Conservation (phyloP, 2,797 vertebrate species). For the Protonibea diacanthus region DNA sequence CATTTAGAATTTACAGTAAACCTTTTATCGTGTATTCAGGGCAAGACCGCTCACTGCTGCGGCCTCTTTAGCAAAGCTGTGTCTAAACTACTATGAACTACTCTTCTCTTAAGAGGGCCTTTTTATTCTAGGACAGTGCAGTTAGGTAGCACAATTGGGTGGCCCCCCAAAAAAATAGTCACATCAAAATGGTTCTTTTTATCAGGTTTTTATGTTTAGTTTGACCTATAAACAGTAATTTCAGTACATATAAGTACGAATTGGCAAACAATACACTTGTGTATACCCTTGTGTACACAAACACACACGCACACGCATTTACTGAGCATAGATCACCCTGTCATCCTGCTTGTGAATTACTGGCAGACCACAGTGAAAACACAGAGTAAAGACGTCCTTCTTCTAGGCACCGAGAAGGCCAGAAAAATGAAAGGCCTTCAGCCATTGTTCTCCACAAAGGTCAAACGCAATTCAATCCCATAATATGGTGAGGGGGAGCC, state of each 20-base stretch:
- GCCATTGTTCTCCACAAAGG: conserved; percentile 88
- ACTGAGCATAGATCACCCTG: conserved; percentile 55
- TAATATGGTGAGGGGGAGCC: conserved; percentile 70
- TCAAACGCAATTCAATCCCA: conserved; percentile 87
- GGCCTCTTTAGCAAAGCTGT: conserved; percentile 76
- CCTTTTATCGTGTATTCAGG: conserved; percentile 82
- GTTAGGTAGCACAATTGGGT: conserved; percentile 47
- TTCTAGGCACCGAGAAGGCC: conserved; percentile 77
- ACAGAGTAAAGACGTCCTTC: conserved; percentile 75
- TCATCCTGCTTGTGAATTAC: conserved; percentile 75
- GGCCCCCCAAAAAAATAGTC: conserved; percentile 45
- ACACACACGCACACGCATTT: neutral
- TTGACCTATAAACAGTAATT: conserved; percentile 38
- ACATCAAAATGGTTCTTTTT: conserved; percentile 35
- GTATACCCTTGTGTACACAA: conserved; percentile 19
- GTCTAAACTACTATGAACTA: conserved; percentile 69
- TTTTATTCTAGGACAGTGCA: conserved; percentile 61
- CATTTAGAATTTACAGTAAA: conserved; percentile 84
- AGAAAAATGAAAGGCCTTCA: conserved; percentile 84
- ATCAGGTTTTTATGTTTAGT: conserved; percentile 36
- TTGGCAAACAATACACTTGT: conserved; percentile 30
- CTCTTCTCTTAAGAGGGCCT: conserved; percentile 56
- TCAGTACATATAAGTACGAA: conserved; percentile 21
- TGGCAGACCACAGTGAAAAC: conserved; percentile 77
- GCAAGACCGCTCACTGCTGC: conserved; percentile 75